Evolutionary conservation across 1,140 invertebrate genomes (phyloP).

Genomic region (Caerostris darwini): DNA sequence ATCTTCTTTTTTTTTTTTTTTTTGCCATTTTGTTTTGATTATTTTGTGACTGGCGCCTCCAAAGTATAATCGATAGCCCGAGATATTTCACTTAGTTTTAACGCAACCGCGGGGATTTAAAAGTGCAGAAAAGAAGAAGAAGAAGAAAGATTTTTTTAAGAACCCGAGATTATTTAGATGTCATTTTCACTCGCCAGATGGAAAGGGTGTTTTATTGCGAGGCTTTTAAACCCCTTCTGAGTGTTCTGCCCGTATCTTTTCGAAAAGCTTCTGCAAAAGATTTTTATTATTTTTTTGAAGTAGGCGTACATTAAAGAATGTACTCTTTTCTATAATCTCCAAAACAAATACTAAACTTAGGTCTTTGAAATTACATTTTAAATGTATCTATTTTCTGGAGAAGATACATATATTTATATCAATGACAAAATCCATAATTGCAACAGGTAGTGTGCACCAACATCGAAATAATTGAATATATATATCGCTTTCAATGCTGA

Average conservation of each 20-base stretch:
- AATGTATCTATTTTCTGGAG: no score
- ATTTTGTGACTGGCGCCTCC: conserved; percentile 29
- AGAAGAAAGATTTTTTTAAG: conserved; percentile 5
- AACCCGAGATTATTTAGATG: conserved; percentile 54
- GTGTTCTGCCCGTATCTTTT: not conserved
- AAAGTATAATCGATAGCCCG: conserved; percentile 60
- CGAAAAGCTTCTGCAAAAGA: not conserved
- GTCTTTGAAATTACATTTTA: no score
- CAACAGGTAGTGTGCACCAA: no score
- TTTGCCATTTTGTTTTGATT: conserved; percentile 54
- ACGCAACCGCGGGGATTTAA: conserved; percentile 34
- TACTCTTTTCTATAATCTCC: no score
- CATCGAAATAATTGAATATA: no score
- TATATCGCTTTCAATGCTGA: no score
- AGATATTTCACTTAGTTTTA: conserved; percentile 68
- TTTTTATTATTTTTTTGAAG: not conserved
- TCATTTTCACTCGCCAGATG: conserved; percentile 42
- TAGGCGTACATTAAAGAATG: no score
- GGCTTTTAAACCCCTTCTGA: not conserved
- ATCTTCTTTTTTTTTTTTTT: conserved; percentile 45
- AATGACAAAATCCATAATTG: no score
- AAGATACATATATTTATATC: no score
- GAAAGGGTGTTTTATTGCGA: conserved; percentile 30
- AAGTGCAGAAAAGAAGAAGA: not conserved
- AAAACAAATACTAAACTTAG: no score